Conservation (phyloP, 2,113 vertebrate genomes). For the Monarcha castaneiventris region DNA sequence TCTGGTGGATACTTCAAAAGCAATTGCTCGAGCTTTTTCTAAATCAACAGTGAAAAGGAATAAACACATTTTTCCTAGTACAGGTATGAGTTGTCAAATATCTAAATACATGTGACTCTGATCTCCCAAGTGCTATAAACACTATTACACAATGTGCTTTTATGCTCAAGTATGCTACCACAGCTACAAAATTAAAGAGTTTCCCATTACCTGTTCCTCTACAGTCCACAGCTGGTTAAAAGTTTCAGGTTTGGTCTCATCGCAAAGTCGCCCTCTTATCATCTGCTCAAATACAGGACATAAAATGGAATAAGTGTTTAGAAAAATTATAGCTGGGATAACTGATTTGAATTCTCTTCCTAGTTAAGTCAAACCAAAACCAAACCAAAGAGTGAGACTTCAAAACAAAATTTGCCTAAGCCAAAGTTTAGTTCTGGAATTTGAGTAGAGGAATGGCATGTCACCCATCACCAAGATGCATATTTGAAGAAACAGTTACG, state of each 20-base stretch:
- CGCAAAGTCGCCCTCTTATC: constrained; percentile 92
- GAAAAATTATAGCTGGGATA: background rate
- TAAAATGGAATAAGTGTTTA: background rate
- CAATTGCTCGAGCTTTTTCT: constrained; percentile 97
- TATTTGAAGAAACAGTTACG: background rate
- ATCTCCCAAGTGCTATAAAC: background rate
- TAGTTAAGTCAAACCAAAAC: background rate
- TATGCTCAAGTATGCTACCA: background rate
- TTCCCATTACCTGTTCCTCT: constrained; percentile 89
- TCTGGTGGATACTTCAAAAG: constrained; percentile 95
- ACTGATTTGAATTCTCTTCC: background rate
- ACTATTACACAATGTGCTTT: background rate
- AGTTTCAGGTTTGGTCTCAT: constrained; percentile 94
- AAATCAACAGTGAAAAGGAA: constrained; percentile 2
- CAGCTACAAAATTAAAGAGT: background rate
- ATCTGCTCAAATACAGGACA: constrained; percentile 78
- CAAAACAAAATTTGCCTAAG: background rate
- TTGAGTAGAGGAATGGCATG: background rate
- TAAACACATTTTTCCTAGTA: background rate
- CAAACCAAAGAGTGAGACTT: background rate
- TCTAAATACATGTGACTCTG: background rate
- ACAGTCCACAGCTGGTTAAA: constrained; percentile 98
- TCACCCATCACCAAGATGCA: background rate
- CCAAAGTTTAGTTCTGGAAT: background rate
- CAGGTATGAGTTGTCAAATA: background rate